Evolutionary conservation across 2,888 invertebrate species (phyloP).

Genomic region (Rhorus exstirpatorius): DNA sequence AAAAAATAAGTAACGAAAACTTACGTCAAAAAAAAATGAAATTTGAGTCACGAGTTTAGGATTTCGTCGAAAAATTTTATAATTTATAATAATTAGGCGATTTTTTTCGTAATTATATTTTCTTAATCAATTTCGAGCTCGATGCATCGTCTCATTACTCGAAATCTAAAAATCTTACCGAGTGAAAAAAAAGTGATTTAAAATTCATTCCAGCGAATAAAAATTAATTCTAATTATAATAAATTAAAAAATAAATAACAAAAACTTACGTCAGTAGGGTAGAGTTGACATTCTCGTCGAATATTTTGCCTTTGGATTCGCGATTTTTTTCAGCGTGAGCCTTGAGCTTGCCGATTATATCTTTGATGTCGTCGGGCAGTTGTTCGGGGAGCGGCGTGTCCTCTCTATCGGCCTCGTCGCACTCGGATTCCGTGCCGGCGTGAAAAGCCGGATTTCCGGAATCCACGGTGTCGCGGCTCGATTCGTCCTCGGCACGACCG

Average conservation of each 20-base stretch:
- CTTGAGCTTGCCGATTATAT: conserved; percentile 86
- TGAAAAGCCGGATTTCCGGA: conserved; percentile 83
- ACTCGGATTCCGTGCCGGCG: conserved; percentile 81
- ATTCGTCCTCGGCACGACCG: conserved; percentile 83
- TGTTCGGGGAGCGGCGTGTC: conserved; percentile 85
- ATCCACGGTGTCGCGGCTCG: conserved; percentile 83
- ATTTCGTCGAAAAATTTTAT: too few species aligned
- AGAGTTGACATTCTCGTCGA: conserved; percentile 87
- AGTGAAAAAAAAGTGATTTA: background rate
- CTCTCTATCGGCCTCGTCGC: conserved; percentile 83
- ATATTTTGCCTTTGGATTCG: conserved; percentile 87
- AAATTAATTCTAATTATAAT: background rate
- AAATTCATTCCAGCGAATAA: background rate
- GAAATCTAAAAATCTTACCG: background rate
- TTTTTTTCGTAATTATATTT: too few species aligned
- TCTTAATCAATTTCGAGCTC: too few species aligned
- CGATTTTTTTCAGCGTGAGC: conserved; percentile 82
- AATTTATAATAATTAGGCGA: too few species aligned
- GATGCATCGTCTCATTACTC: too few species aligned
- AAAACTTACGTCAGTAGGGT: conserved; percentile 86
- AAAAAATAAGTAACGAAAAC: too few species aligned
- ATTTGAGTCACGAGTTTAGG: too few species aligned
- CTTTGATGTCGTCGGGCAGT: conserved; percentile 86
- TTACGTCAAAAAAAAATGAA: too few species aligned
- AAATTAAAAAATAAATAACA: background rate